A percentile compares a stretch with the other conserved stretches of the same genome.
phyloP scores from a whole-genome alignment of 1,140 invertebrate genomes.

The Muscidifurax raptorellus region DNA sequence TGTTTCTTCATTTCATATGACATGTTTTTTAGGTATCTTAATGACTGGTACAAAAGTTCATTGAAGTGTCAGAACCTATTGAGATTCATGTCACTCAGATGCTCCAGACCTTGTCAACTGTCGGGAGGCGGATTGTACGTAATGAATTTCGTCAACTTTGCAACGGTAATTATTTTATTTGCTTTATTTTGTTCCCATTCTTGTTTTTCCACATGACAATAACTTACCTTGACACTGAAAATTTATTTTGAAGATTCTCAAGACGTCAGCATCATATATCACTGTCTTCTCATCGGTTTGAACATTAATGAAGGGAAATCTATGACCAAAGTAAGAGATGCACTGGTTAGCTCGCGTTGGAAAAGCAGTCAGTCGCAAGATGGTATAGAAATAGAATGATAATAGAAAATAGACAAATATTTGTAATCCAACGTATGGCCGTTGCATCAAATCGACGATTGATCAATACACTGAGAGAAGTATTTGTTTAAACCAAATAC shows the following conservation, averaged over 20 bases:
- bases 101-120: background rate
- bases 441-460: too few species aligned
- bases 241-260: background rate
- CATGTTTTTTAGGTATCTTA: background rate
- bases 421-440: too few species aligned
- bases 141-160: background rate
- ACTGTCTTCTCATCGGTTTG: background rate
- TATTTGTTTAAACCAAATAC: too few species aligned
- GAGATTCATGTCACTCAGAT: background rate
- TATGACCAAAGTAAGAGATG: too few species aligned
- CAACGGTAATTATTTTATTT: background rate
- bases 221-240: too few species aligned
- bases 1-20: background rate
- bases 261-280: background rate
- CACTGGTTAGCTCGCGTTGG: too few species aligned
- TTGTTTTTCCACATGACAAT: too few species aligned
- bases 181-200: background rate
- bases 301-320: too few species aligned
- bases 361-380: too few species aligned
- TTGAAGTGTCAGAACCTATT: background rate
- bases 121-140: background rate
- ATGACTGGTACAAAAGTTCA: background rate
- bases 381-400: too few species aligned
- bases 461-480: too few species aligned
- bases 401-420: too few species aligned